Evolutionary conservation across 37 sponge, comb jelly and placozoan genomes (phyloP), one percentile per base, ranked within the genome.

Genomic region (Ianthella basta): DNA sequence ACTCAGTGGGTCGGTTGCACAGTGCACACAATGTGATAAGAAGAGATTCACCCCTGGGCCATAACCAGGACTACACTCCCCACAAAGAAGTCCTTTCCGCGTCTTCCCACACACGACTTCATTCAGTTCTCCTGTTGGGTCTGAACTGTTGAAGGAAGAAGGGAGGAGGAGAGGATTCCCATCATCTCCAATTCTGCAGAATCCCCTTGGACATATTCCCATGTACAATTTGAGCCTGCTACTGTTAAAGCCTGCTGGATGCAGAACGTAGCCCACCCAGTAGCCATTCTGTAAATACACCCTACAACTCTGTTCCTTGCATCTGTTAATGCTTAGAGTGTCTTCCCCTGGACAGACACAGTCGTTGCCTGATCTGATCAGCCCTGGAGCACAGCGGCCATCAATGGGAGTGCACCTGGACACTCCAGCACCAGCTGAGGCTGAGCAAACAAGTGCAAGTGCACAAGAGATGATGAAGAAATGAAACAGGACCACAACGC

Each of bases 11-110:
- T 75, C 78, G 54, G 33, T 75, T 10, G 37, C 37, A 75, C 78
- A 75, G 54, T 75, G 38, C 44, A 75, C 78, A 50, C 78, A 75
- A 75, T 13, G 54, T 3, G 78, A 50, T 1, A 75, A 50, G 78
- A 75, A 75, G 21, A 75, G 44, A 50, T 75, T 75, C 21, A 75
- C 54, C 16, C 78, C 78, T 21, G 78, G 78, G 20, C 78, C 78
- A 23, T 15, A 75, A 13, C 78, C 78, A 19, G 16, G 38, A 23
- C 78, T 32, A 50, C 78, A 75, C 39, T 75, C 18, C 25, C 78
- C 78, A 24, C 78, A 75, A 24, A 75, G 40, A 19, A 50, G 41
- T 19, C 78, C 78, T 24, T 39, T 75, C 25, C 78, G 33, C 2
- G 78, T 75, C n/a, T 39, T 75, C 54, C 78, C 78, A 50, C 78